Evolutionary conservation across 30 jellyfish, hydroid and myxozoan species (phyloP).

Genomic region (Turritopsis dohrnii): DNA sequence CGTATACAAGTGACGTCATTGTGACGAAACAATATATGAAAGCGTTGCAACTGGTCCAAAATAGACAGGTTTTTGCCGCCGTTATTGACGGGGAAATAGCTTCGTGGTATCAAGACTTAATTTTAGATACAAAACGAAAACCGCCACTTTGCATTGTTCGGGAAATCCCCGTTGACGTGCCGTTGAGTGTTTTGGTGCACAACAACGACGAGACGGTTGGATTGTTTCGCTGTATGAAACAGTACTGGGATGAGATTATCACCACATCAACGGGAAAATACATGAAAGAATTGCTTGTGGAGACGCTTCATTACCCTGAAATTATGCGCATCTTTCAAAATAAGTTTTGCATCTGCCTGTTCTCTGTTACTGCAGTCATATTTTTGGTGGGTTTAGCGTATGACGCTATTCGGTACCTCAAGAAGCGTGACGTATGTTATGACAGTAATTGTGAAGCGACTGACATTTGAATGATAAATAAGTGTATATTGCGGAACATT

Average conservation of each 20-base stretch:
- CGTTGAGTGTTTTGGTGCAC: background rate
- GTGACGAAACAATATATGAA: background rate
- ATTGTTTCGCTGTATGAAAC: background rate
- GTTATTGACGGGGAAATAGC: background rate
- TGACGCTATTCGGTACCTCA: background rate
- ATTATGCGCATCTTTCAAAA: background rate
- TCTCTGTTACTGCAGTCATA: background rate
- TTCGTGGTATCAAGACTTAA: background rate
- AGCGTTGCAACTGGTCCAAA: background rate
- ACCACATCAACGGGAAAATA: background rate
- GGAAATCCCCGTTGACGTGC: background rate
- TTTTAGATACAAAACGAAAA: background rate
- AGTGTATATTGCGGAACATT: too few species aligned
- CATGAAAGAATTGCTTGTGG: background rate
- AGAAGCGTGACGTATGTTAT: background rate
- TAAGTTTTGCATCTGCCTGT: background rate
- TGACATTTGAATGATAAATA: background rate
- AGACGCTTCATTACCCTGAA: background rate
- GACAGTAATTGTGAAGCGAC: background rate
- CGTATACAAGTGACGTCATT: background rate
- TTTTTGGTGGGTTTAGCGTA: background rate
- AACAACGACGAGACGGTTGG: background rate
- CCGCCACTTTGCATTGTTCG: background rate
- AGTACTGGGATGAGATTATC: background rate
- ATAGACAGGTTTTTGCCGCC: slow-evolving; percentile 1